phyloP scores from a whole-genome alignment of 92 coral and sea anemone species.

The Epizoanthus illoricatus region DNA sequence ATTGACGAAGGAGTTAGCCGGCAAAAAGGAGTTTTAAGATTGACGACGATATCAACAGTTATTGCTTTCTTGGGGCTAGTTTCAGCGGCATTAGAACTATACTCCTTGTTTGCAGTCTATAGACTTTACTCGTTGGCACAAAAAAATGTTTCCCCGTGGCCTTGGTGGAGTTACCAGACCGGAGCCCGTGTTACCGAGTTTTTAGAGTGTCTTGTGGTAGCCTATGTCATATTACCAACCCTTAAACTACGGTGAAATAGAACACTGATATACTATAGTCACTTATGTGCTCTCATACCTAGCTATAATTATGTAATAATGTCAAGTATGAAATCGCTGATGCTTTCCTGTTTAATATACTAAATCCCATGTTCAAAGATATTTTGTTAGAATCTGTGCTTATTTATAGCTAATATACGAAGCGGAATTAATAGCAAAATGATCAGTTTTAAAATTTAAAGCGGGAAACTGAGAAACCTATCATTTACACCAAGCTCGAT shows the following conservation, averaged over 20 bases:
- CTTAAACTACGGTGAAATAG: constrained; percentile 10
- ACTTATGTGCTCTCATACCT: too few species aligned
- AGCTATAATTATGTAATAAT: too few species aligned
- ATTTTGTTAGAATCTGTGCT: too few species aligned
- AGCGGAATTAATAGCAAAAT: too few species aligned
- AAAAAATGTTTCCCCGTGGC: constrained; percentile 62
- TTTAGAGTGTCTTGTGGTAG: constrained; percentile 54
- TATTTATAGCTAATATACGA: too few species aligned
- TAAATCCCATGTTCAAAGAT: too few species aligned
- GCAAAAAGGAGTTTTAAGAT: constrained; percentile 60
- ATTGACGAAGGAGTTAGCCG: constrained; percentile 1
- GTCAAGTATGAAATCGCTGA: too few species aligned
- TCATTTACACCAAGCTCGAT: too few species aligned
- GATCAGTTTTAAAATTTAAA: too few species aligned
- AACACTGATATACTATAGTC: too few species aligned
- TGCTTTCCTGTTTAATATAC: too few species aligned
- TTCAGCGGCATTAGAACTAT: constrained; percentile 51
- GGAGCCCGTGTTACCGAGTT: constrained; percentile 51
- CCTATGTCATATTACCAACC: constrained; percentile 70
- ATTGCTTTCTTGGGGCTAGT: constrained; percentile 58
- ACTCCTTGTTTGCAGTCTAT: constrained; percentile 70
- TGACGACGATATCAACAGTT: constrained; percentile 61
- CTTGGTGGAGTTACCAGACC: constrained; percentile 79
- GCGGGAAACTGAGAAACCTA: too few species aligned
- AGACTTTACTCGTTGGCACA: constrained; percentile 50